Base-by-base conservation (phyloP, 1,140 invertebrate genomes). In the Drosophila seguyi region DNA sequence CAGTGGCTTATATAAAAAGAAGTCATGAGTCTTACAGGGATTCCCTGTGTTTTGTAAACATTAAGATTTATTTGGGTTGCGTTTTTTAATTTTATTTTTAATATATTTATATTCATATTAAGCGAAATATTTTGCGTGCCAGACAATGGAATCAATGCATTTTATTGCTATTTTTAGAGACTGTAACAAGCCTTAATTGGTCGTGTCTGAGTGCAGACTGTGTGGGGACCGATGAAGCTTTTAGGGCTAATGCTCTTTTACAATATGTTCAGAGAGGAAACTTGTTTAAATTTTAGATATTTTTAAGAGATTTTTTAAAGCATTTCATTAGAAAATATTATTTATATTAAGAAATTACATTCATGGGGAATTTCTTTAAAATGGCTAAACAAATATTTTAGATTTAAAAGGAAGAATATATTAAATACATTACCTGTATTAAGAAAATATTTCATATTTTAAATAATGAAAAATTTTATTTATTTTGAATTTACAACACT, bases 1-100 rank as follows among this genome's bases (percentile, higher is more conserved):
- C 47, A 36, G 6, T 7, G n/a, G 16, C 78, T 85, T 85, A 86
- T 61, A 81, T 86, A 85, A 86, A 81, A n/a, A 39, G 6, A 60
- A 25, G 36, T 66, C 41, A 18, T 16, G 34, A 3, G 14, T 16
- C 52, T 20, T 27, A 20, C 29, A 10, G 31, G 22, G 20, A 1
- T 20, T 58, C 18, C 29, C 25, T 62, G 13, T 66, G 41, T 77
- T 59, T 60, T 36, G 47, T 59, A 58, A 75, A 44, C 27, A 52
- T 3, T 4, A 20, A 6, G 39, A 41, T 22, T 0, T 8, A n/a
- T 22, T 5, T 29, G 2, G 4, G 5, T 10, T 3, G 1, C 7
- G 6, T 31, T 11, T 1, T 48, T 14, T 1, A 27, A 45, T 57
- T 14, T 59, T 31, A 13, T 14, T 16, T 42, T 0, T 45, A 44